Evolutionary conservation across 2,888 invertebrate genomes (phyloP).

Genomic region (Athalia rosae): DNA sequence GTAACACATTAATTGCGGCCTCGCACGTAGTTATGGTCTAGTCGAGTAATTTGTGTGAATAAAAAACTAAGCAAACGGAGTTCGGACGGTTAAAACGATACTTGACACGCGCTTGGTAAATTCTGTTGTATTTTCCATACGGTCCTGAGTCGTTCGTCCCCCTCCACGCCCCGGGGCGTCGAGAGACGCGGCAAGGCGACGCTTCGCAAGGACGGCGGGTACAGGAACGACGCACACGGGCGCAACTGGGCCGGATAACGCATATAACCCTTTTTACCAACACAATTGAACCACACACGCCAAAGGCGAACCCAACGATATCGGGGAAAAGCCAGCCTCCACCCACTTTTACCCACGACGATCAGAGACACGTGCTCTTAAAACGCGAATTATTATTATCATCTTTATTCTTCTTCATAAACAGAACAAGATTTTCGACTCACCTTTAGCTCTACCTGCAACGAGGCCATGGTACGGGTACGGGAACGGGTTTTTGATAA

Average conservation of each 20-base stretch:
- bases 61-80: background rate
- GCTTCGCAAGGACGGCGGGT: constrained; percentile 41
- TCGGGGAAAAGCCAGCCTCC: constrained; percentile 67
- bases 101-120: too few species aligned
- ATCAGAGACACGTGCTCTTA: constrained; percentile 64
- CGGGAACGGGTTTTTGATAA: background rate
- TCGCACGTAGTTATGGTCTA: too few species aligned
- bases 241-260: constrained; percentile 53
- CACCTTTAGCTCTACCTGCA: constrained; percentile 47
- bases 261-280: constrained; percentile 30
- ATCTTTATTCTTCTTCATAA: background rate
- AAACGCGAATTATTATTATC: background rate
- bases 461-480: constrained; percentile 43
- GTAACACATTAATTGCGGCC: background rate
- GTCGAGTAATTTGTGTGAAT: background rate
- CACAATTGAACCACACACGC: constrained; percentile 15
- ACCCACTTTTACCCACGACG: constrained; percentile 69
- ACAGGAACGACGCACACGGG: constrained; percentile 40
- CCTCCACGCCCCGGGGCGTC: constrained; percentile 35
- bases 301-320: constrained; percentile 45
- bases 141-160: constrained; percentile 33
- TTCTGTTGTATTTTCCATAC: background rate
- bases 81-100: background rate
- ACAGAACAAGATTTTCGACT: constrained; percentile 8
- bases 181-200: constrained; percentile 40